phyloP scores from a whole-genome alignment of 2,888 invertebrate genomes.

The Lissonota sp. region DNA sequence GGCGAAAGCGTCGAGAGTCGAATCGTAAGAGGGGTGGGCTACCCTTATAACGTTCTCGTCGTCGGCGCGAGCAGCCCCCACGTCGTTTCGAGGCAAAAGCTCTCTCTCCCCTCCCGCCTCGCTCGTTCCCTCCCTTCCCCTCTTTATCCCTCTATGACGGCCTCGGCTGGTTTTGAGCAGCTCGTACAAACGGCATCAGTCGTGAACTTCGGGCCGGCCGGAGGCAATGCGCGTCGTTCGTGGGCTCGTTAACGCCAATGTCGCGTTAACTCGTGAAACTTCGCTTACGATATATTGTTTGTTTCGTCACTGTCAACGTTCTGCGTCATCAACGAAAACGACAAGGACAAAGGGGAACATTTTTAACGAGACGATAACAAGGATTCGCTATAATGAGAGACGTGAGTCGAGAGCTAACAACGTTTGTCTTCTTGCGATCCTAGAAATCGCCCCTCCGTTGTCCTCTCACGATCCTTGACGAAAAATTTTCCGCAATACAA shows the following conservation, averaged over 20 bases:
- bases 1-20: conserved; percentile 1
- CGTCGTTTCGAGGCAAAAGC: conserved; percentile 14
- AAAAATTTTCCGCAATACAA: no score
- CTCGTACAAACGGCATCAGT: conserved; percentile 71
- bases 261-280: conserved; percentile 57
- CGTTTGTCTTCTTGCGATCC: conserved; percentile 9
- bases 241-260: conserved; percentile 58
- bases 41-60: conserved; percentile 27
- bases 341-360: conserved; percentile 4
- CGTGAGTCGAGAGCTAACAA: conserved; percentile 64
- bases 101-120: conserved; percentile 5
- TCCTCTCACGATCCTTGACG: not conserved
- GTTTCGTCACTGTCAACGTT: conserved; percentile 50
- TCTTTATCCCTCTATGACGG: conserved; percentile 12
- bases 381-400: conserved; percentile 67
- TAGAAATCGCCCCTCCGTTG: not conserved
- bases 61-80: conserved; percentile 43
- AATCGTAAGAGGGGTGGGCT: not conserved
- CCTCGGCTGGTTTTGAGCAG: conserved; percentile 57
- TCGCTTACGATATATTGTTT: conserved; percentile 1
- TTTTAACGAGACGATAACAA: conserved; percentile 41
- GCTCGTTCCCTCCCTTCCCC: conserved; percentile 1
- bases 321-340: conserved; percentile 30
- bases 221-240: conserved; percentile 71
- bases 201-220: conserved; percentile 75